phyloP scores from a whole-genome alignment of 2,888 invertebrate species.

The Chalcosyrphus nemorum region DNA sequence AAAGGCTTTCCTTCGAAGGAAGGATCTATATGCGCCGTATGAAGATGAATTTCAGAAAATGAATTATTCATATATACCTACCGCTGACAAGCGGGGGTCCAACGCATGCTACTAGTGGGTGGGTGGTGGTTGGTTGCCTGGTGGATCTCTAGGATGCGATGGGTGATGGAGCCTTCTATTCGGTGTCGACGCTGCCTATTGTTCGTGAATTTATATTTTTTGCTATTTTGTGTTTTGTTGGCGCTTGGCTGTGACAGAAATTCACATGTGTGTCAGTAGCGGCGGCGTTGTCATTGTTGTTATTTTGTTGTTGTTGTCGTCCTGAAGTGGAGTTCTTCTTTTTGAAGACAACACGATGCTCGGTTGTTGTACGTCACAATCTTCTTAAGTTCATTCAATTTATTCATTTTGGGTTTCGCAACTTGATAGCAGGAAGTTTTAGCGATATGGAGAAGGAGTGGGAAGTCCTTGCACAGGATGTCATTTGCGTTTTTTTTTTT shows the following conservation, averaged over 20 bases:
- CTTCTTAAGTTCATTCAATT: slow-evolving; percentile 61
- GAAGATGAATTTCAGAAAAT: slow-evolving; percentile 69
- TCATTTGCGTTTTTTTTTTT: slow-evolving; percentile 34
- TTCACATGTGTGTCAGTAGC: slow-evolving; percentile 20
- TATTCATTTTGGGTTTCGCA: slow-evolving; percentile 51
- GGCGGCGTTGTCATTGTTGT: slow-evolving; percentile 29
- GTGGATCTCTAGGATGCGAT: slow-evolving; percentile 17
- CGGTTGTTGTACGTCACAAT: slow-evolving; percentile 35
- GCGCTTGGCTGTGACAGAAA: slow-evolving; percentile 18
- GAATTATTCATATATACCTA: slow-evolving; percentile 69
- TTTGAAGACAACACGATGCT: slow-evolving; percentile 38
- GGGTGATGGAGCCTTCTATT: background rate
- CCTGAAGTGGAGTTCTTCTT: background rate
- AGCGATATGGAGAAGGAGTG: slow-evolving; percentile 24
- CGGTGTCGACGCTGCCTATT: slow-evolving; percentile 31
- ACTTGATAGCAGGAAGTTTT: slow-evolving; percentile 12
- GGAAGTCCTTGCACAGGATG: slow-evolving; percentile 37
- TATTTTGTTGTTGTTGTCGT: slow-evolving; percentile 16
- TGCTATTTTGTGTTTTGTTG: slow-evolving; percentile 19
- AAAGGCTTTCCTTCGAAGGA: slow-evolving; percentile 49
- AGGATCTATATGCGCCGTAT: slow-evolving; percentile 29
- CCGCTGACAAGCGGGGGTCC: slow-evolving; percentile 29
- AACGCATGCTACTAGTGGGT: slow-evolving; percentile 3
- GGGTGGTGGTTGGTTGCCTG: background rate
- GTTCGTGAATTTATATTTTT: slow-evolving; percentile 48